phyloP scores from a whole-genome alignment of 2,113 vertebrate species.

The Synchiropus splendidus region DNA sequence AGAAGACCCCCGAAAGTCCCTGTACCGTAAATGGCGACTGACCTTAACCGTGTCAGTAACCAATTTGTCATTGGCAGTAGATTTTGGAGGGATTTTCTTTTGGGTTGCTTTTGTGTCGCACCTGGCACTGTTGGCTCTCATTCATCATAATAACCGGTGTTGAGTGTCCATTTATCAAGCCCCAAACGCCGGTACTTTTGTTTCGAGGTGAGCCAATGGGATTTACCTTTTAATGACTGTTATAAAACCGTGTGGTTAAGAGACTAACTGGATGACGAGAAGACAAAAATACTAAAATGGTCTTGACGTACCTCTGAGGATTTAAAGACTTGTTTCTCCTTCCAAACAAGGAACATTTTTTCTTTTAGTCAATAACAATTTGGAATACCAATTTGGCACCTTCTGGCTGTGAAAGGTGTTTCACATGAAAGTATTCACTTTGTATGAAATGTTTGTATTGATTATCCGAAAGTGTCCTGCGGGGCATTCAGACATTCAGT shows the following conservation, averaged over 20 bases:
- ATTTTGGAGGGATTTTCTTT: slow-evolving; percentile 37
- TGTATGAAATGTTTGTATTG: no score
- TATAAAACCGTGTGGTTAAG: slow-evolving; percentile 38
- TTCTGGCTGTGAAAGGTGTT: no score
- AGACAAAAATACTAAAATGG: no score
- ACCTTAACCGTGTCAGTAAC: slow-evolving; percentile 38
- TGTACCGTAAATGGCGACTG: slow-evolving; percentile 41
- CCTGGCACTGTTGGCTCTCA: slow-evolving; percentile 56
- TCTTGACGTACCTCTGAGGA: no score
- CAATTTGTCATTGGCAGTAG: slow-evolving; percentile 48
- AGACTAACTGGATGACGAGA: slow-evolving; percentile 44
- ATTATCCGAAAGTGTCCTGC: no score
- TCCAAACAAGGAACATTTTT: no score
- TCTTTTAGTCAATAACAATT: no score
- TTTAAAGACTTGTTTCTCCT: no score
- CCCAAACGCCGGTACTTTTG: slow-evolving; percentile 26
- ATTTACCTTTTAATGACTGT: slow-evolving; percentile 39
- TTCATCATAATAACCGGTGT: slow-evolving; percentile 69
- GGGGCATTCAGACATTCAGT: no score
- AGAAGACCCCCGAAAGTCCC: background rate
- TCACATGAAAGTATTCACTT: no score
- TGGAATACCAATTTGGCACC: no score
- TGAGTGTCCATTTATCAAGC: slow-evolving; percentile 66
- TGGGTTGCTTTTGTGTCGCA: slow-evolving; percentile 8
- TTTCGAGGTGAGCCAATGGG: slow-evolving; percentile 29